These are phyloP conservation scores for Drosophila triauraria DNA, from an alignment of 1,140 invertebrate species.

Conservation along the genomic window DNA sequence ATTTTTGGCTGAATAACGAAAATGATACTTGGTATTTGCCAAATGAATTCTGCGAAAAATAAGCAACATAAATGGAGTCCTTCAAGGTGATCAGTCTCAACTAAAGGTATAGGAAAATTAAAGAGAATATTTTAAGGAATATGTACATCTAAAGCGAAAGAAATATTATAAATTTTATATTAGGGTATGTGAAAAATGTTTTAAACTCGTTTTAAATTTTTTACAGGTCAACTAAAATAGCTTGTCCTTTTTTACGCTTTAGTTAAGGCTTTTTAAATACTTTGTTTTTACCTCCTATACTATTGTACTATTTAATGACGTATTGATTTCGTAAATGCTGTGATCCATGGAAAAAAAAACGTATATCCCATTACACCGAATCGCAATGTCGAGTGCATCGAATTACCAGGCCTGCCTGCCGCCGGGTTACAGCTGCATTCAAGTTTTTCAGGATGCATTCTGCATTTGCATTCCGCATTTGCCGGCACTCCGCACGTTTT, in stretches of 20 bases:
- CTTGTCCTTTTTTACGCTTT: too few species aligned
- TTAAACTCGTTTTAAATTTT: background rate
- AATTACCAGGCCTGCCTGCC: conserved; percentile 19
- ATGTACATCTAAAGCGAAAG: background rate
- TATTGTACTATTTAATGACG: background rate
- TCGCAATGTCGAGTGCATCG: conserved; percentile 24
- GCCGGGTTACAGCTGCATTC: conserved; percentile 50
- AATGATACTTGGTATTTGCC: background rate
- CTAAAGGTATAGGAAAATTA: background rate
- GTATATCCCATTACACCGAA: conserved; percentile 17
- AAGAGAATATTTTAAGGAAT: background rate
- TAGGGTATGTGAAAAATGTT: background rate
- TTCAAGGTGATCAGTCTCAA: background rate
- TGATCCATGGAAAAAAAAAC: background rate
- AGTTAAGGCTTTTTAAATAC: background rate
- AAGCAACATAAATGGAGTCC: background rate
- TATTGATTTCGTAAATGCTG: background rate
- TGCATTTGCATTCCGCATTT: conserved; percentile 44
- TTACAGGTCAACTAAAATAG: background rate
- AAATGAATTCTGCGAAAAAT: background rate
- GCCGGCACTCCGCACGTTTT: conserved; percentile 55
- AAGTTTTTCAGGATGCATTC: conserved; percentile 11
- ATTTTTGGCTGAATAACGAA: conserved; percentile 2
- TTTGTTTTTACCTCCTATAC: too few species aligned
- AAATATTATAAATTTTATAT: background rate